These are phyloP conservation scores for Aporophyla nigra DNA, from an alignment of 2,888 invertebrate genomes.

Conservation along the genomic window DNA sequence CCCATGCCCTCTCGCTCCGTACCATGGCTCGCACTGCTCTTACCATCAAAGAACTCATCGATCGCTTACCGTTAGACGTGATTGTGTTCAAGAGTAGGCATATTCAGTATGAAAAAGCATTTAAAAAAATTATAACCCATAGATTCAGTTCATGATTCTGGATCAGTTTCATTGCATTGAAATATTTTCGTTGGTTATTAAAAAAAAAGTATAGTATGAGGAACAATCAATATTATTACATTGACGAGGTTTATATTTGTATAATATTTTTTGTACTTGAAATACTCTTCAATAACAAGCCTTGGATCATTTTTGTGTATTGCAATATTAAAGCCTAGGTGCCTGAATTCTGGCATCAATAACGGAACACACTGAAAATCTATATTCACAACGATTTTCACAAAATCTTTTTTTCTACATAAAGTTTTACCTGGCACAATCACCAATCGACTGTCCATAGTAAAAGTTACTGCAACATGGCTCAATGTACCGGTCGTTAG, in stretches of 20 bases:
- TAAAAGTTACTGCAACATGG: constrained; percentile 19
- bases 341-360: neutral
- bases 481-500: constrained; percentile 48
- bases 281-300: neutral
- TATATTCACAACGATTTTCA: neutral
- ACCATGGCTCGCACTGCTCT: no score
- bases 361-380: neutral
- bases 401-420: neutral
- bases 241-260: no score
- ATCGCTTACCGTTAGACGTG: no score
- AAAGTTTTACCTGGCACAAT: neutral
- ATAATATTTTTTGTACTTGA: neutral
- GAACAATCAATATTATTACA: neutral
- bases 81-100: no score
- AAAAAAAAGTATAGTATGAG: no score
- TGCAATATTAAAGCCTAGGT: neutral
- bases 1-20: no score
- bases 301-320: neutral
- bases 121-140: no score
- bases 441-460: neutral
- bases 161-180: no score
- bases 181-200: neutral
- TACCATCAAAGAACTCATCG: no score
- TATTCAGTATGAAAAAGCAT: no score
- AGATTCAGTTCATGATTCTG: no score